A percentile compares a stretch with the other conserved stretches of the same genome.
These are phyloP conservation scores for Hippotragus niger DNA, from an alignment of 2,113 vertebrate genomes.

Conservation along the genomic window DNA sequence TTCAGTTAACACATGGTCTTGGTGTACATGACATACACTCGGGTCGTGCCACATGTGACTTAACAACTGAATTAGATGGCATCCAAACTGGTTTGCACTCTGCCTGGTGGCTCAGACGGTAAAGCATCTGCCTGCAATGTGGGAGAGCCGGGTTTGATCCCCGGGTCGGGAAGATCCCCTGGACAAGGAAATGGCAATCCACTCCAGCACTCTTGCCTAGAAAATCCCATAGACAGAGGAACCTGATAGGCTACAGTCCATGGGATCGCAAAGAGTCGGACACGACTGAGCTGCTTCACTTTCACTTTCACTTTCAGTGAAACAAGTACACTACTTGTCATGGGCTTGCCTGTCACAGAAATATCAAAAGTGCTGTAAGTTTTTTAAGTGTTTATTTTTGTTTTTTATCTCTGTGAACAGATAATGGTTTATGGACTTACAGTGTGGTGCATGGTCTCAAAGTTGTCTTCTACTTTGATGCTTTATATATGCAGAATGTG, in stretches of 20 bases:
- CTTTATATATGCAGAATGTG: background rate
- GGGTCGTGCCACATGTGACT: background rate
- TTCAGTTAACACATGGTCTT: background rate
- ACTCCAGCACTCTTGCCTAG: too few species aligned
- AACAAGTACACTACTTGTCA: background rate
- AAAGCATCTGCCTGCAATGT: too few species aligned
- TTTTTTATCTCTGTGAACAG: background rate
- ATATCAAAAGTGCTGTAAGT: background rate
- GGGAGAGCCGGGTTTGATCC: too few species aligned
- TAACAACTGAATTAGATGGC: background rate
- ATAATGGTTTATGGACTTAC: background rate
- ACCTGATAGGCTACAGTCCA: too few species aligned
- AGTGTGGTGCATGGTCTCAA: background rate
- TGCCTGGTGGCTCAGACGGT: background rate
- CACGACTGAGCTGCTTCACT: too few species aligned
- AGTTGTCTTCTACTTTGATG: background rate
- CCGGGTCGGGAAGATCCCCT: too few species aligned
- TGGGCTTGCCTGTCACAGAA: background rate
- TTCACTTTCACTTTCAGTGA: background rate
- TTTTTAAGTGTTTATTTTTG: background rate
- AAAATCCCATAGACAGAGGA: too few species aligned
- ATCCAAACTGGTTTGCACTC: background rate
- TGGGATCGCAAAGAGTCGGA: too few species aligned
- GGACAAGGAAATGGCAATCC: too few species aligned
- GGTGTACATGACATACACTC: background rate